phyloP scores from a whole-genome alignment of 2,888 invertebrate genomes.

The Microdon myrmicae region DNA sequence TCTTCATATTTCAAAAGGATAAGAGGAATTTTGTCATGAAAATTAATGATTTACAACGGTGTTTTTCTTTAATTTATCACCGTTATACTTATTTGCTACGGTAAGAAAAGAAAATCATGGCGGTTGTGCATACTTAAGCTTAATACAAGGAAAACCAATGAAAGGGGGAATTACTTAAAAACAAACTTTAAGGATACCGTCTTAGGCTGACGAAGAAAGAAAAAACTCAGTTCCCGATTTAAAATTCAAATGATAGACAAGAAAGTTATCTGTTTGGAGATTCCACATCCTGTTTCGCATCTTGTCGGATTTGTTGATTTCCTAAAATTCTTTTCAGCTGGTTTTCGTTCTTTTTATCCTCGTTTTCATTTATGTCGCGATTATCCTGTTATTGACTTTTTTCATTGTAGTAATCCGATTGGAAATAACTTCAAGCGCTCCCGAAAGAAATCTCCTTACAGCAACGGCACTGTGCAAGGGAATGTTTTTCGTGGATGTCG shows the following conservation, averaged over 20 bases:
- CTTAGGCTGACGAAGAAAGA: constrained; percentile 3
- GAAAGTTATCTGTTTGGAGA: constrained; percentile 43
- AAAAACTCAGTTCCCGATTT: neutral
- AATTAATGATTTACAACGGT: constrained; percentile 36
- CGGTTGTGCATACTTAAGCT: too few species aligned
- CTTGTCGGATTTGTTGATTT: neutral
- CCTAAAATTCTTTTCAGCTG: neutral
- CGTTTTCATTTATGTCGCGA: constrained; percentile 42
- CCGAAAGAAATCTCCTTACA: constrained; percentile 33
- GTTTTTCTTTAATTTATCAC: constrained; percentile 34
- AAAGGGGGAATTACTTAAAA: too few species aligned
- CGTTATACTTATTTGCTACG: constrained; percentile 22
- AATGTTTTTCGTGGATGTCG: too few species aligned
- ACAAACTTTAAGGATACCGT: constrained; percentile 15
- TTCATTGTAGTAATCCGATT: constrained; percentile 50
- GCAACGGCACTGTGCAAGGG: too few species aligned
- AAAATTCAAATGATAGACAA: constrained; percentile 33
- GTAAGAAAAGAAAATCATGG: neutral
- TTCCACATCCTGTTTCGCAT: constrained; percentile 24
- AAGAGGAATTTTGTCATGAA: constrained; percentile 21
- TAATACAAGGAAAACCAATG: too few species aligned
- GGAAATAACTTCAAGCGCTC: constrained; percentile 41
- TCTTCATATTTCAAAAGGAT: too few species aligned
- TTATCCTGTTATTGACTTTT: constrained; percentile 52
- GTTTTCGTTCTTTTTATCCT: constrained; percentile 3